Evolutionary conservation across 2,113 vertebrate genomes (phyloP).

Genomic region (Grallaria varia): DNA sequence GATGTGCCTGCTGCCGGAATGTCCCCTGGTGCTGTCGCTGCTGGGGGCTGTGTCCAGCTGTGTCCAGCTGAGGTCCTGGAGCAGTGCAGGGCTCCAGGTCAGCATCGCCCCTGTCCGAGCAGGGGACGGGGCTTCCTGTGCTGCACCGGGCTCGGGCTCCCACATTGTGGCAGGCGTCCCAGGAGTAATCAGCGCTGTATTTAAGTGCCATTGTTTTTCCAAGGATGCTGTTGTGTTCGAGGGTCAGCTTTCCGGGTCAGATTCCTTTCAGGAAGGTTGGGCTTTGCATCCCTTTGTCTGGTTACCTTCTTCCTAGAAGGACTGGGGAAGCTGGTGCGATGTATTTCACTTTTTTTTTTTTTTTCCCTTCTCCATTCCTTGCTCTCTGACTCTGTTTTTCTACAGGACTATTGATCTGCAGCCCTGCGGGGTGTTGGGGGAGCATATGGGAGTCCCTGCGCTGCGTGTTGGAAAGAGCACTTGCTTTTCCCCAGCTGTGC

Average conservation of each 20-base stretch:
- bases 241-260: neutral
- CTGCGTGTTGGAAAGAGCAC: neutral
- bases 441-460: neutral
- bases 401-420: neutral
- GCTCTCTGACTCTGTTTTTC: neutral
- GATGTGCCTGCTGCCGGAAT: neutral
- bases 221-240: neutral
- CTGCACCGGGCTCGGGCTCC: neutral
- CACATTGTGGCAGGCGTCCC: neutral
- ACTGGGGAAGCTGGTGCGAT: neutral
- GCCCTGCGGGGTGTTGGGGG: neutral
- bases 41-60: rapidly evolving
- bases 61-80: neutral
- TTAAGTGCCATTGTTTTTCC: neutral
- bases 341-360: neutral
- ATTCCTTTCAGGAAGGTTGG: neutral
- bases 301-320: neutral
- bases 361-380: neutral
- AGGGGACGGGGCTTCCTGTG: neutral
- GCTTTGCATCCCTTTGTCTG: neutral
- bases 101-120: neutral
- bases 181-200: neutral
- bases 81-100: neutral
- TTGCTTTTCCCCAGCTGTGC: neutral
- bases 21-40: rapidly evolving